These are phyloP conservation scores for Carabus problematicus DNA, from an alignment of 2,888 invertebrate genomes.

Conservation along the genomic window DNA sequence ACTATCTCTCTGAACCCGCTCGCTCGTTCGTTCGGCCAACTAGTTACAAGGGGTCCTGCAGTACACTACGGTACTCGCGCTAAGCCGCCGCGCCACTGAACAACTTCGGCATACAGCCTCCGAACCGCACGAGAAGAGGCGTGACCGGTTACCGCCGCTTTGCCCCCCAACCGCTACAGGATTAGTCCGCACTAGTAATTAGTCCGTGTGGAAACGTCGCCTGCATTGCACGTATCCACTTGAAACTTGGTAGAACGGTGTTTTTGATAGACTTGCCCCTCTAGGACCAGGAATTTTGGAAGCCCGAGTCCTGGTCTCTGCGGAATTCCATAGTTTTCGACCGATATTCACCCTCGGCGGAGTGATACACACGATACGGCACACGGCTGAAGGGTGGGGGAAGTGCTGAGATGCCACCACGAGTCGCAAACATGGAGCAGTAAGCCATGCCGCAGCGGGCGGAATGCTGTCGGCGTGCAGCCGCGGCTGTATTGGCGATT, in stretches of 20 bases:
- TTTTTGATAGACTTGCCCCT: neutral
- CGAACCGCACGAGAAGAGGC: constrained; percentile 50
- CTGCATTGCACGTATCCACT: constrained; percentile 44
- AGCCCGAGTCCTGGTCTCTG: neutral
- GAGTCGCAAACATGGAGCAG: constrained; percentile 55
- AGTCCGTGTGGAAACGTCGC: constrained; percentile 45
- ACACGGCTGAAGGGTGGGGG: constrained; percentile 6
- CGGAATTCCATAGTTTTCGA: neutral
- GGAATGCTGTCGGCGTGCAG: constrained; percentile 57
- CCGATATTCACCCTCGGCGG: neutral
- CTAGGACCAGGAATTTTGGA: neutral
- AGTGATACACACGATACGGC: neutral
- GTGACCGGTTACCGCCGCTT: constrained; percentile 51
- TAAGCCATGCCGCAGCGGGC: constrained; percentile 60
- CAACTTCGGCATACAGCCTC: constrained; percentile 43
- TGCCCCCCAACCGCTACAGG: constrained; percentile 47
- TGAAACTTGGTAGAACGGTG: neutral
- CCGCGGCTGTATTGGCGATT: constrained; percentile 52
- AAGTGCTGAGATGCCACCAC: neutral
- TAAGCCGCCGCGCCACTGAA: constrained; percentile 60
- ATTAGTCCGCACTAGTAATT: constrained; percentile 51
- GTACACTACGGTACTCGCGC: constrained; percentile 47
- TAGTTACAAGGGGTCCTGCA: constrained; percentile 49
- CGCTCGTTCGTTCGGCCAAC: constrained; percentile 54
- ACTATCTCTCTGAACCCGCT: constrained; percentile 50